A percentile compares a stretch with the other conserved stretches of the same genome.
phyloP scores from a whole-genome alignment of 2,888 invertebrate genomes.

The Amphimallon solstitiale region DNA sequence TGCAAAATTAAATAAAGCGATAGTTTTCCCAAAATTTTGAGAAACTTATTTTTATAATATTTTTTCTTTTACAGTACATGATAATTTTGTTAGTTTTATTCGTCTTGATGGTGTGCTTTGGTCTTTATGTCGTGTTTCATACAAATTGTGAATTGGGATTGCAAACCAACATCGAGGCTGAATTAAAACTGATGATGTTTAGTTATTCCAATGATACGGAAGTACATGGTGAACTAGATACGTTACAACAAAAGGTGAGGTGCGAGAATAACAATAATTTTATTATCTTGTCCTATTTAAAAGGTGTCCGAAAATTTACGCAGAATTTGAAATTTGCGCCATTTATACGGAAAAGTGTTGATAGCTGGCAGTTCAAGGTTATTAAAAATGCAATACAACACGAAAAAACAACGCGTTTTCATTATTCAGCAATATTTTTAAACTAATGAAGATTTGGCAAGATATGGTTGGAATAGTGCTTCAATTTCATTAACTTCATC shows the following conservation, averaged over 20 bases:
- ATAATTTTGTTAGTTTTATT: slow-evolving; percentile 76
- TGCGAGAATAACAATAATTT: slow-evolving; percentile 40
- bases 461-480: too few species aligned
- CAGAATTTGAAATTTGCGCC: too few species aligned
- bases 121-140: slow-evolving; percentile 72
- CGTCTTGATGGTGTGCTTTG: slow-evolving; percentile 75
- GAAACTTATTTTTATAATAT: not conserved
- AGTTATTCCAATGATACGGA: slow-evolving; percentile 59
- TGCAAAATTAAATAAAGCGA: too few species aligned
- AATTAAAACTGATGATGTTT: slow-evolving; percentile 60
- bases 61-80: slow-evolving; percentile 70
- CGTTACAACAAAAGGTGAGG: slow-evolving; percentile 71
- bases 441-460: too few species aligned
- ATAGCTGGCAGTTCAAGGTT: too few species aligned
- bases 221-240: slow-evolving; percentile 68
- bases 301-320: too few species aligned
- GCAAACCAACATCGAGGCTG: slow-evolving; percentile 48
- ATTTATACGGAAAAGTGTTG: too few species aligned
- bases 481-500: too few species aligned
- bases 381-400: too few species aligned
- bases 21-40: not conserved
- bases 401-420: too few species aligned
- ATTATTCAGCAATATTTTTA: too few species aligned
- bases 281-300: too few species aligned
- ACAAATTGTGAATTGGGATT: slow-evolving; percentile 66